Base-by-base conservation (phyloP, 2,888 invertebrate genomes). In the Smittia aterrima region DNA sequence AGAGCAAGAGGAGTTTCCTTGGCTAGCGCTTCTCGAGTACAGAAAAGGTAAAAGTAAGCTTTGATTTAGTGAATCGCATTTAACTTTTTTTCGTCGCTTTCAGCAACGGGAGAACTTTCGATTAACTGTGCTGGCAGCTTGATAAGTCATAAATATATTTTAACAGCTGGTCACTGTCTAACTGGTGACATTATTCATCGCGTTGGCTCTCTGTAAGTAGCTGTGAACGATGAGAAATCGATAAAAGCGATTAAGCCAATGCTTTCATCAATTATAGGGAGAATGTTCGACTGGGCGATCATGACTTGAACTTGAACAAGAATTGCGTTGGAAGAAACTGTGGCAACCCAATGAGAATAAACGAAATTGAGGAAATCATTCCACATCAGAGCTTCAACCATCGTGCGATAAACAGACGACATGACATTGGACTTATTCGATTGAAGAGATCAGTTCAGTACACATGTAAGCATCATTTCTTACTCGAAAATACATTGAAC, bases 51-150 rank as follows among this genome's bases (percentile, higher is more conserved):
- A 47, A 13, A 20, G 20, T 4, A n/a, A 11, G 13, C 9, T 11
- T 62, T 67, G 38, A 9, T 66, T 62, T 41, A 7, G 22, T 40
- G 27, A 72, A 54, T 54, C 47, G 16, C 13, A 47, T 71, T 62
- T 18, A 64, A 64, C 20, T 18, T 18, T 72, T n/a, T n/a, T 32
- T 32, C 32, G 32, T 32, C 32, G 32, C 32, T 47, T 66, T 16
- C 20, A 74, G 74, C 38, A 24, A 27, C 41, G 7, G 74, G 74
- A 25, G 66, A 66, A 25, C 18, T 74, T 7, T 41, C 66, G 20
- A 74, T 74, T 24, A 74, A 66, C 24, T 74, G 74, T 13, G 74
- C 47, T 25, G 74, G 74, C 3, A 66, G 66, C 62, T 66, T 74
- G 27, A 74, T 74, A 22, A 74, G 53, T 24, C 40, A 74, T n/a